phyloP scores from a whole-genome alignment of 2,797 vertebrate species.

The Peromyscus aztecus region DNA sequence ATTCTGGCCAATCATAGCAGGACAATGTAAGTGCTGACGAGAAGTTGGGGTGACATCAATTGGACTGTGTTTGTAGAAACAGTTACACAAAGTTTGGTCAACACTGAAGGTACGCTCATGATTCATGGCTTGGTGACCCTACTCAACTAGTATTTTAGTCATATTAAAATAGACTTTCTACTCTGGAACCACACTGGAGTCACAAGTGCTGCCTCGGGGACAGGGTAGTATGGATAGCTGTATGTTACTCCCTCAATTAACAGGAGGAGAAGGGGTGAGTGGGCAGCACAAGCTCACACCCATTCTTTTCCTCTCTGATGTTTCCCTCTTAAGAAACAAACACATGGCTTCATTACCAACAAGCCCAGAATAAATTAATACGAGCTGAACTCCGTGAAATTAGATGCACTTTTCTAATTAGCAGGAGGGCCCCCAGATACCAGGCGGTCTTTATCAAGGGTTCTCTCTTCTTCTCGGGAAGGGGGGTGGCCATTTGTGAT shows the following conservation, averaged over 20 bases:
- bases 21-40: background rate
- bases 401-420: slow-evolving; percentile 84
- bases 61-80: background rate
- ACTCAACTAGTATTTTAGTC: background rate
- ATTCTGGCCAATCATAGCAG: background rate
- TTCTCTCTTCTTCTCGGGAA: slow-evolving; percentile 61
- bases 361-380: slow-evolving; percentile 81
- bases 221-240: background rate
- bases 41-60: accelerated
- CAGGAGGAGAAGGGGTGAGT: background rate
- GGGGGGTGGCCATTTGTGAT: slow-evolving; percentile 63
- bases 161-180: background rate
- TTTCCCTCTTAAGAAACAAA: slow-evolving; percentile 73
- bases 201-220: background rate
- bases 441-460: slow-evolving; percentile 43
- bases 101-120: background rate
- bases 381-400: slow-evolving; percentile 82
- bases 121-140: background rate
- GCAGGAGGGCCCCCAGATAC: slow-evolving; percentile 72
- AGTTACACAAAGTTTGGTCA: background rate
- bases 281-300: background rate
- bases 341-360: slow-evolving; percentile 79
- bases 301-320: slow-evolving; percentile 57
- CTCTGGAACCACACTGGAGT: background rate
- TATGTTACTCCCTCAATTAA: slow-evolving; percentile 34